Conservation (phyloP, 2,113 vertebrate genomes). For the Anser cygnoides region DNA sequence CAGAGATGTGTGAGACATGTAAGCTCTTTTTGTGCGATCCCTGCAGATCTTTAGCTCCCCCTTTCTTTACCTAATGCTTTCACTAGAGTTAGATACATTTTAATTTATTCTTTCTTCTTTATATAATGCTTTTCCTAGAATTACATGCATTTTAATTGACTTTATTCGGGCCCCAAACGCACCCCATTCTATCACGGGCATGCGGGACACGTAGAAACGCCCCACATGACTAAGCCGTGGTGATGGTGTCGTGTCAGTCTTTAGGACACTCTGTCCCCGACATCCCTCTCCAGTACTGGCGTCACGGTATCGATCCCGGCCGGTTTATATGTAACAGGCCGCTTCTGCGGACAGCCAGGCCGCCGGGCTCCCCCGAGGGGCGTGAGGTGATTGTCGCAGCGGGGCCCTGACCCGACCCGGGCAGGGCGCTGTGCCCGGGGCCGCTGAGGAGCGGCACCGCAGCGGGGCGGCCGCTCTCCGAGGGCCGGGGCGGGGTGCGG, state of each 20-base stretch:
- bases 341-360: background rate
- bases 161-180: accelerated
- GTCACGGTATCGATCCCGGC: background rate
- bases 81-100: background rate
- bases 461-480: background rate
- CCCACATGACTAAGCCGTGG: accelerated
- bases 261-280: background rate
- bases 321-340: background rate
- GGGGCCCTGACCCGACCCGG: background rate
- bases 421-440: no score
- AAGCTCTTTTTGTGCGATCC: background rate
- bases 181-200: accelerated
- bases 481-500: accelerated
- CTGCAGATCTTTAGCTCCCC: no score
- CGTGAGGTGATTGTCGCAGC: background rate
- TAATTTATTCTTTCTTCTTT: background rate
- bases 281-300: background rate
- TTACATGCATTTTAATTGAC: background rate
- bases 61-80: background rate
- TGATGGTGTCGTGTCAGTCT: background rate
- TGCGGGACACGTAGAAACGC: accelerated
- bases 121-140: background rate
- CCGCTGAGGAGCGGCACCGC: no score
- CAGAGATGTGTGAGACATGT: background rate
- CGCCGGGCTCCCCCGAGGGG: background rate